These are phyloP conservation scores for Cataglyphis cursor DNA, from an alignment of 2,888 invertebrate species.

Conservation along the genomic window DNA sequence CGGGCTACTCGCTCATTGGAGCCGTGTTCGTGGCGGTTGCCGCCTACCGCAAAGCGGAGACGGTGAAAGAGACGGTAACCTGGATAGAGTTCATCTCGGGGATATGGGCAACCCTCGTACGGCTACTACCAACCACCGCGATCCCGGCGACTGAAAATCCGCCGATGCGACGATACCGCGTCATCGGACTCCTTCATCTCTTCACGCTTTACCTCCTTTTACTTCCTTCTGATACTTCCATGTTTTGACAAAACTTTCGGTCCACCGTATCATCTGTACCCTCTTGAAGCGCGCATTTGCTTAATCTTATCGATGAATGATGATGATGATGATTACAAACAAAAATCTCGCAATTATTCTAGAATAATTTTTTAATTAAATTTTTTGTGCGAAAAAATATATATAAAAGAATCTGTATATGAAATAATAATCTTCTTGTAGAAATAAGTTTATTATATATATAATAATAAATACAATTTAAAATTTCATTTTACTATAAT, in stretches of 20 bases:
- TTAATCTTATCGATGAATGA: neutral
- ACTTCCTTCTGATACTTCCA: conserved; percentile 26
- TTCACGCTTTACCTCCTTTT: neutral
- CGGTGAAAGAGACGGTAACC: conserved; percentile 76
- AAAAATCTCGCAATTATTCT: neutral
- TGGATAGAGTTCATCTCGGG: conserved; percentile 77
- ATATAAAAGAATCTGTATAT: neutral
- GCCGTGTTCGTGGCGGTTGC: conserved; percentile 78
- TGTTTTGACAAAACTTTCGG: conserved; percentile 3
- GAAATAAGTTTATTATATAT: neutral
- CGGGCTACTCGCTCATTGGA: conserved; percentile 83
- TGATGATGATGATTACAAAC: neutral
- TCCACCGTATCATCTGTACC: too few species aligned
- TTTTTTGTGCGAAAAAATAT: neutral
- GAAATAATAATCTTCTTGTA: too few species aligned
- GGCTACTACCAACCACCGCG: conserved; percentile 68
- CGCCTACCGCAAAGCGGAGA: conserved; percentile 83
- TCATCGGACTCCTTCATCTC: conserved; percentile 1
- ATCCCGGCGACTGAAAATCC: conserved; percentile 56
- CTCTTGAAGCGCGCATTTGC: neutral
- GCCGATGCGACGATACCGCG: neutral
- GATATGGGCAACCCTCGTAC: conserved; percentile 76
- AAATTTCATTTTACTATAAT: neutral
- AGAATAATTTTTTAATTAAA: neutral
- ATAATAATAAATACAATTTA: neutral